phyloP scores from a whole-genome alignment of 2,113 vertebrate species.

The Malurus melanocephalus region DNA sequence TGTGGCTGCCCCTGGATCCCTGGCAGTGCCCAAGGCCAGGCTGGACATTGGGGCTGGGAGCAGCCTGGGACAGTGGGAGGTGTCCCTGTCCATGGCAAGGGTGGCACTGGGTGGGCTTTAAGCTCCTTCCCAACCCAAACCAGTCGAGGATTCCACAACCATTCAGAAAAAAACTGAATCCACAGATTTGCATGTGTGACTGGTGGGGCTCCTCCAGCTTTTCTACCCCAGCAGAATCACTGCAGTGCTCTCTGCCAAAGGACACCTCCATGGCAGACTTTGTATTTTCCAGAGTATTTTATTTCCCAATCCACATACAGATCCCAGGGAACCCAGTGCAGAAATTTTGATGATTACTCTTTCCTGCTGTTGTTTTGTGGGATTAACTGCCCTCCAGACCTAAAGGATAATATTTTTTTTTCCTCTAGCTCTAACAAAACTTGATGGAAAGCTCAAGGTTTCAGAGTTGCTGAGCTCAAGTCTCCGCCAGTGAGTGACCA shows the following conservation, averaged over 20 bases:
- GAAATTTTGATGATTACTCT: slow-evolving; percentile 5
- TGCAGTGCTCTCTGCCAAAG: neutral
- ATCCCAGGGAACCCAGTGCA: neutral
- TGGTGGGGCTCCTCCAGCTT: neutral
- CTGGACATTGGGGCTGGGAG: neutral
- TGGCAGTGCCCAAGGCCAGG: neutral
- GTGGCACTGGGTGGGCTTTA: rapidly evolving
- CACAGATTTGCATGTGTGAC: neutral
- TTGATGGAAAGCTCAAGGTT: neutral
- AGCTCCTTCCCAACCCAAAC: neutral
- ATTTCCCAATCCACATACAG: neutral
- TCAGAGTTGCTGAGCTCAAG: slow-evolving; percentile 33
- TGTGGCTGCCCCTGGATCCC: neutral
- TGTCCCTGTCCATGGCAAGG: neutral
- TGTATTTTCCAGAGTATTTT: neutral
- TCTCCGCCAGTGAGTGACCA: neutral
- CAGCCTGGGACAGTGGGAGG: neutral
- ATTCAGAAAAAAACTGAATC: neutral
- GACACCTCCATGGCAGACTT: neutral
- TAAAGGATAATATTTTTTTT: slow-evolving; percentile 5
- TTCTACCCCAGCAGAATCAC: neutral
- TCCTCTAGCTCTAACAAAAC: neutral
- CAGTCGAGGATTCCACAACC: neutral
- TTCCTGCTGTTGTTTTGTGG: slow-evolving; percentile 5
- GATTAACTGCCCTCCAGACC: neutral